phyloP scores from a whole-genome alignment of 2,888 invertebrate genomes.

The Sphinx pinastri region DNA sequence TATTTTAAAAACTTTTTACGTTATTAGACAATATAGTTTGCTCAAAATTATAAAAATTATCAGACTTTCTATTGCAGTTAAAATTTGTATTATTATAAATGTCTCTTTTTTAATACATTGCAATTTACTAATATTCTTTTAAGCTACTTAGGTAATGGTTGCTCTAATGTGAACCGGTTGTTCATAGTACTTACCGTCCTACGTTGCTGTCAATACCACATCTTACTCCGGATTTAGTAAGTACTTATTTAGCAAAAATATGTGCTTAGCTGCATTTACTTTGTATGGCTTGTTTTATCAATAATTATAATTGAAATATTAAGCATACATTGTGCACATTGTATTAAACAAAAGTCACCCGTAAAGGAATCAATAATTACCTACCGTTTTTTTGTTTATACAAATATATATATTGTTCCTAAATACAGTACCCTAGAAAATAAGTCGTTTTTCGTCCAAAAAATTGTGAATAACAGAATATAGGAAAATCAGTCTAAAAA shows the following conservation, averaged over 20 bases:
- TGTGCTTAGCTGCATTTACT: not conserved
- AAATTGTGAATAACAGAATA: not conserved
- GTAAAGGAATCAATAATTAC: not conserved
- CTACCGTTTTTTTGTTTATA: not conserved
- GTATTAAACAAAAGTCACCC: too few species aligned
- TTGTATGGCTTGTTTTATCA: not conserved
- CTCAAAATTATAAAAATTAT: too few species aligned
- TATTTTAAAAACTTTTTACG: too few species aligned
- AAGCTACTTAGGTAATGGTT: constrained; percentile 17
- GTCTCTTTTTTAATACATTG: not conserved
- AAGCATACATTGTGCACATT: constrained; percentile 4
- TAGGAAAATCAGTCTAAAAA: not conserved
- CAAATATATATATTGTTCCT: not conserved
- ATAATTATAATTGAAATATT: not conserved
- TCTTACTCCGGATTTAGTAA: not conserved
- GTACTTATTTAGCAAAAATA: not conserved
- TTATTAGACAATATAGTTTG: too few species aligned
- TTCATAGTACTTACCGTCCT: constrained; percentile 55
- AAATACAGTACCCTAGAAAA: not conserved
- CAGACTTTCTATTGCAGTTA: too few species aligned
- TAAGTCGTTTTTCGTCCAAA: constrained; percentile 11
- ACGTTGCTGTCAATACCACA: constrained; percentile 30
- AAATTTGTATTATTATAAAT: not conserved
- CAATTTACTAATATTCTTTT: not conserved
- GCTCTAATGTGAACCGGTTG: constrained; percentile 52